Conservation (phyloP, 2,797 vertebrate species). For the Schizothorax lantsangensis region DNA sequence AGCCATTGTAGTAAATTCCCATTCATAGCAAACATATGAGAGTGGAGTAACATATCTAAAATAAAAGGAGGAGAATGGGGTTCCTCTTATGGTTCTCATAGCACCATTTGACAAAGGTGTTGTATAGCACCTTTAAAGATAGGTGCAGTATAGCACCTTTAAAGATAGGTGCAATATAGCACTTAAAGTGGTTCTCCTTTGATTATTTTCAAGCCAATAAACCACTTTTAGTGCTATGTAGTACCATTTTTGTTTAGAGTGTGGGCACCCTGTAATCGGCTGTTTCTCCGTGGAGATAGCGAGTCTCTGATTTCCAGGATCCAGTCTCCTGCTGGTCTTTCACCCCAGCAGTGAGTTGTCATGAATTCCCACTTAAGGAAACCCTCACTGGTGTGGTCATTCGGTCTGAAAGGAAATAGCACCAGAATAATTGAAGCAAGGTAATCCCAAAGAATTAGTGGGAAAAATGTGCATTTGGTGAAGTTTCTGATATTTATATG, state of each 20-base stretch:
- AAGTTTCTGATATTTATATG: background rate
- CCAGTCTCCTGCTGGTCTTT: constrained; percentile 91
- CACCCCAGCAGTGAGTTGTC: constrained; percentile 97
- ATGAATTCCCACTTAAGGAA: constrained; percentile 97
- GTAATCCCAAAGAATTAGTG: background rate
- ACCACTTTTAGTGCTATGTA: background rate
- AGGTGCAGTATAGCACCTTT: background rate
- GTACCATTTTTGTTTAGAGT: background rate
- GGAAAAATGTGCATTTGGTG: background rate
- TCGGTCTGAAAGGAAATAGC: constrained; percentile 75
- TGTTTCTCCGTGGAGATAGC: constrained; percentile 83
- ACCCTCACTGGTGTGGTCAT: constrained; percentile 92
- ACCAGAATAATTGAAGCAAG: background rate
- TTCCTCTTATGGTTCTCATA: too few relatives aligned
- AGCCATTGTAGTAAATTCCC: too few relatives aligned
- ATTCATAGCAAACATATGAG: too few relatives aligned
- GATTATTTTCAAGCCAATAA: too few relatives aligned
- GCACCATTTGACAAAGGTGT: background rate
- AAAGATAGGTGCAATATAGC: background rate
- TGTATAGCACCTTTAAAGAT: background rate
- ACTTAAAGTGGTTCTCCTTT: background rate
- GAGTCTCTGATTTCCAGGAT: constrained; percentile 90
- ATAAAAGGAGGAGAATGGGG: too few relatives aligned
- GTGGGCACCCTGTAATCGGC: constrained; percentile 82
- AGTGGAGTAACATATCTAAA: too few relatives aligned